phyloP scores from a whole-genome alignment of 53 echinoderm and acorn worm species.

The Antedon mediterranea region DNA sequence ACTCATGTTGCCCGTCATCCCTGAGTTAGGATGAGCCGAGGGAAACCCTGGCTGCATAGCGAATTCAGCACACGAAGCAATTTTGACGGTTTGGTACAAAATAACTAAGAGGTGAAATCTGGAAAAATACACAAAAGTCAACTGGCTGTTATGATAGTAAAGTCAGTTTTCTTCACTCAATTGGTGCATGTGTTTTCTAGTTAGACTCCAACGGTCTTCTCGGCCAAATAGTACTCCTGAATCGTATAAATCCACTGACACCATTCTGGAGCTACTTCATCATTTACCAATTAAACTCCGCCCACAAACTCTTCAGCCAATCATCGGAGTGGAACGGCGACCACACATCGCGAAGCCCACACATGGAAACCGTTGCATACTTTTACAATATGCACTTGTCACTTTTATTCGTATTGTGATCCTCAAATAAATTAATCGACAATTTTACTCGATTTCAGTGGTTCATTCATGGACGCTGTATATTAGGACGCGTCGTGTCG shows the following conservation, averaged over 20 bases:
- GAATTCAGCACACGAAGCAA: slow-evolving; percentile 68
- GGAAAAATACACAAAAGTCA: slow-evolving; percentile 45
- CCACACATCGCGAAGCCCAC: slow-evolving; percentile 94
- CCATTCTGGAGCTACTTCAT: slow-evolving; percentile 26
- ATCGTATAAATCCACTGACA: slow-evolving; percentile 10
- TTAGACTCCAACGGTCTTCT: background rate
- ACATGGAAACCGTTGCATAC: slow-evolving; percentile 37
- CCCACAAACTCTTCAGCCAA: slow-evolving; percentile 48
- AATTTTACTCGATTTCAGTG: background rate
- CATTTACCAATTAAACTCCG: slow-evolving; percentile 31
- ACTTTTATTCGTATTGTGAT: background rate
- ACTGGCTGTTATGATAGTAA: background rate
- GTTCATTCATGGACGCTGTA: background rate
- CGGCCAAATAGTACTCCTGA: background rate
- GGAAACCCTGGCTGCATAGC: slow-evolving; percentile 91
- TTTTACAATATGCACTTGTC: background rate
- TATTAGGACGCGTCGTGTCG: background rate
- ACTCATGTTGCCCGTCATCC: slow-evolving; percentile 62
- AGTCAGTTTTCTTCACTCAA: background rate
- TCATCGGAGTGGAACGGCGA: slow-evolving; percentile 43
- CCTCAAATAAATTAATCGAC: background rate
- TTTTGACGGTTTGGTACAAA: slow-evolving; percentile 65
- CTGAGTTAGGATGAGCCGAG: slow-evolving; percentile 38
- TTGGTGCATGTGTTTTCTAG: background rate
- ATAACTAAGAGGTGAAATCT: slow-evolving; percentile 72